Base-by-base conservation (phyloP, 2,888 invertebrate species). In the Apocheima hispidaria region DNA sequence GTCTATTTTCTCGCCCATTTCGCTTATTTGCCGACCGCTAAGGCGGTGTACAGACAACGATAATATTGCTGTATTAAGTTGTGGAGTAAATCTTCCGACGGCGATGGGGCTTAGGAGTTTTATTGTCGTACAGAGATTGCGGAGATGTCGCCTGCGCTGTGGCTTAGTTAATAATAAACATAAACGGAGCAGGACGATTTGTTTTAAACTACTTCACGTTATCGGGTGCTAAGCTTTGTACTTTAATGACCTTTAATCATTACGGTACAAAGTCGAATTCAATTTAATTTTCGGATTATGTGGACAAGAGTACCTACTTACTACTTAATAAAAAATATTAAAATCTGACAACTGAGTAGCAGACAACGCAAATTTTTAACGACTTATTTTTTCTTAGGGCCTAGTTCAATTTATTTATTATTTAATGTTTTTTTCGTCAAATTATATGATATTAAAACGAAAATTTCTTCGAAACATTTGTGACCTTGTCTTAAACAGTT, bases 21-120 rank as follows among this genome's bases (percentile, higher is more conserved):
- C 69, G 65, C 65, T 74, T 72, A 67, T 73, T 72, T 72, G 68
- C 69, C 65, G 59, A 46, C 70, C 56, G 68, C 67, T 71, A 74
- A 77, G 73, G 68, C 64, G 64, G 64, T 68, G 71, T 65, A 78
- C 74, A 80, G 77, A 77, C 81, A 71, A 77, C 74, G 81, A 84
- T 87, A 86, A 85, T 88, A 87, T 87, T 86, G 83, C 86, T 83
- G 90, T 87, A 91, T 90, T 91, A 91, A 88, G 83, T 90, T 84
- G 79, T 82, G 78, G 83, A 88, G 90, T 90, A 92, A 92, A 92
- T 92, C 90, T 92, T 89, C 79, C 82, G 75, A 72, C 82, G 83
- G 84, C 87, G 79, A 82, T 79, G 82, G 81, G 86, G 89, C 92
- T 93, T 92, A 92, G 75, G 88, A 90, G 86, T 93, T 93, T 92